These are phyloP conservation scores for Coregonus suidteri DNA, from an alignment of 2,797 vertebrate species.

Conservation along the genomic window DNA sequence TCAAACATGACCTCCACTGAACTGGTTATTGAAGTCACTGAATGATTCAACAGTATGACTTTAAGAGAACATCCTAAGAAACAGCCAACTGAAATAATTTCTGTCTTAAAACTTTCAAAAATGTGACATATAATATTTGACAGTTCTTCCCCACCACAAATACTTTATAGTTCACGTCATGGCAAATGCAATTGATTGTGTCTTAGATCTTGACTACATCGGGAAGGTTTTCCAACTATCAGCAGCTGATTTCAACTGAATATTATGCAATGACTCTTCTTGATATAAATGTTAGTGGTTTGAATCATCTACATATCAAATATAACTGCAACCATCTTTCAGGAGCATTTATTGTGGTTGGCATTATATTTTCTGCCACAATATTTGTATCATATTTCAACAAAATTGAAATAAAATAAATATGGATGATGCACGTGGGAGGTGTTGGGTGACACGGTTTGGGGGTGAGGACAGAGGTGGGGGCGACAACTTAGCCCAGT, in stretches of 20 bases:
- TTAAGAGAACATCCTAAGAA: not conserved
- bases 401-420: not conserved
- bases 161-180: not conserved
- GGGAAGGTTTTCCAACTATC: not conserved
- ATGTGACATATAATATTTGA: not conserved
- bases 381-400: not conserved
- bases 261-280: too few relatives aligned
- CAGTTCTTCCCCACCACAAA: not conserved
- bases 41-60: not conserved
- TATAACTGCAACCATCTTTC: not conserved
- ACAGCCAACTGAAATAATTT: not conserved
- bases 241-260: not conserved
- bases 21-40: not conserved
- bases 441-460: not conserved
- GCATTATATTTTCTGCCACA: not conserved
- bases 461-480: not conserved
- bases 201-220: not conserved
- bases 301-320: not conserved
- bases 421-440: not conserved
- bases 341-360: not conserved
- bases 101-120: not conserved
- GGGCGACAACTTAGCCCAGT: constrained; percentile 25
- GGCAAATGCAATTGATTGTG: not conserved
- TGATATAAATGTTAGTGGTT: not conserved
- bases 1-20: not conserved